Conservation (phyloP, 2,888 invertebrate species). For the Drosophila mercatorum region DNA sequence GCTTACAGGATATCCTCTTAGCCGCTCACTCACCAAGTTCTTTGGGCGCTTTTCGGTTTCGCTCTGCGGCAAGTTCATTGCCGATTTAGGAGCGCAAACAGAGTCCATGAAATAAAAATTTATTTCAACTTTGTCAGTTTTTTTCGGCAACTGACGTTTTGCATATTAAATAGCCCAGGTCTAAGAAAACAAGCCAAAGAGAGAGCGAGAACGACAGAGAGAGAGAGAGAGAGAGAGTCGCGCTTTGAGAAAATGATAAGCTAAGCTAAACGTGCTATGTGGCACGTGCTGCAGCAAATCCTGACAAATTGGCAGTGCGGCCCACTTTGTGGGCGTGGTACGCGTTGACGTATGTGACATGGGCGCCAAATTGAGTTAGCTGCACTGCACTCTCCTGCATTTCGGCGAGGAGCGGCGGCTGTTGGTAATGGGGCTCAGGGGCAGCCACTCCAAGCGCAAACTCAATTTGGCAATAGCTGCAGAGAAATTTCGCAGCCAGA, state of each 20-base stretch:
- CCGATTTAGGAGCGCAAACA: slow-evolving; percentile 65
- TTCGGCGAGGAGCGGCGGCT: slow-evolving; percentile 8
- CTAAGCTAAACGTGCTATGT: slow-evolving; percentile 77
- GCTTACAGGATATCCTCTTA: background rate
- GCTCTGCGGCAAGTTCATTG: slow-evolving; percentile 79
- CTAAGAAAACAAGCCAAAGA: slow-evolving; percentile 1
- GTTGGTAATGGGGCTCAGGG: background rate
- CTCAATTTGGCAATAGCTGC: slow-evolving; percentile 68
- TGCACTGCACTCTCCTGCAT: slow-evolving; percentile 60
- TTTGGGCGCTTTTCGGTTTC: slow-evolving; percentile 30
- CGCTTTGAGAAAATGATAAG: slow-evolving; percentile 76
- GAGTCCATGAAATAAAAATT: slow-evolving; percentile 77
- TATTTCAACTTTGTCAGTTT: slow-evolving; percentile 79
- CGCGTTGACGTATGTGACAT: slow-evolving; percentile 79
- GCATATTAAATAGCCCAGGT: slow-evolving; percentile 72
- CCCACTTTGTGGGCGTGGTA: slow-evolving; percentile 63
- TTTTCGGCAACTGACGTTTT: slow-evolving; percentile 71
- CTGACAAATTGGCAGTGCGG: slow-evolving; percentile 74
- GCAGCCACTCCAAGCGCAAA: slow-evolving; percentile 52
- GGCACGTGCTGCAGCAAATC: slow-evolving; percentile 73
- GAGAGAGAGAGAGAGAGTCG: slow-evolving; percentile 13
- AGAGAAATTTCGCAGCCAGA: slow-evolving; percentile 54
- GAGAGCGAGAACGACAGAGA: background rate
- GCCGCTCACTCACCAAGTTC: background rate
- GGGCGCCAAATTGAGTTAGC: slow-evolving; percentile 77